Evolutionary conservation across 2,888 invertebrate genomes (phyloP), one percentile per base, ranked within the genome.

Genomic region (Brenthis hecate): DNA sequence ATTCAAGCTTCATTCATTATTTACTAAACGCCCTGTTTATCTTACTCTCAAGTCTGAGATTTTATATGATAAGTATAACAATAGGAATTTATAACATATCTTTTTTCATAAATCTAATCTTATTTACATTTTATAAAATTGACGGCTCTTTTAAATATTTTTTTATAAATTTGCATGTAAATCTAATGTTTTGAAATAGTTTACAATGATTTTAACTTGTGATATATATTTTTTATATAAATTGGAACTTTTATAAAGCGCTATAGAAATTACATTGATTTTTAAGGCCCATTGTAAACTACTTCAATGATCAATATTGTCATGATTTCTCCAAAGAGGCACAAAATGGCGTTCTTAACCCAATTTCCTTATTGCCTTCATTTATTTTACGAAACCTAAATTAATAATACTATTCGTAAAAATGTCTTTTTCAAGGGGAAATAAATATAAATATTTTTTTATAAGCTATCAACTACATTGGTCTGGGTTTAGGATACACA

Each of bases 351-450:
- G 87, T 90, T 90, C 81, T 84, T 82, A 92, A 91, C 88, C 89
- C 91, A 89, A 88, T 81, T 84, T 81, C 2, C 55, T 86, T 85
- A 88, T 86, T 87, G 91, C 90, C 91, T 84, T 87, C 74, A 69
- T 73, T 75, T 64, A 82, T 86, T 88, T 88, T 87, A 88, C 87
- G 87, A 91, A 86, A 82, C 89, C 91, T 91, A 91, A 86, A 90
- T 89, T 92, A 92, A 89, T 92, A 92, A 92, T 92, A 92, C 92
- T 92, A 91, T 92, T 88, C 90, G 92, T 92, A 92, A 92, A 92
- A 92, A 92, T 92, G 92, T 92, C 92, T 92, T 92, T 90, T 88
- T 85, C 80, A 79, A 84, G 85, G 88, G 89, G 85, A 86, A 87
- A 91, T 90, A 91, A 90, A 92, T 91, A 92, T 90, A 89, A 85